A percentile compares a stretch with the other conserved stretches of the same genome.
phyloP scores from a whole-genome alignment of 1,140 invertebrate species.

The Holotrichia oblita region DNA sequence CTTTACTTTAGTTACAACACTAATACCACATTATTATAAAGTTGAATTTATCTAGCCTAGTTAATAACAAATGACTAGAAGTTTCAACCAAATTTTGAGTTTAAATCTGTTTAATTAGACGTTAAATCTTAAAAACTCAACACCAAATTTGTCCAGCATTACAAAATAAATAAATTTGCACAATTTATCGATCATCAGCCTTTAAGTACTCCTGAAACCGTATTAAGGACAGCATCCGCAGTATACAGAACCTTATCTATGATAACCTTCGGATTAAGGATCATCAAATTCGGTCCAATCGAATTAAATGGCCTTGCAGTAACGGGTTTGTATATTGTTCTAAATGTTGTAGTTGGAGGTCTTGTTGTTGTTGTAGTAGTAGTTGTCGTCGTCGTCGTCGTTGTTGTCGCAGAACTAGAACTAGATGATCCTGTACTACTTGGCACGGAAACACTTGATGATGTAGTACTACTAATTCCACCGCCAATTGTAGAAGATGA shows the following conservation, averaged over 20 bases:
- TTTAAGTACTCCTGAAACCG: background rate
- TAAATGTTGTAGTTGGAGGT: background rate
- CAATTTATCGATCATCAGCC: background rate
- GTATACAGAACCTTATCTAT: conserved; percentile 30
- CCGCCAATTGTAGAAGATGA: background rate
- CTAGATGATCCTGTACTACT: background rate
- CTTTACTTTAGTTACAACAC: too few species aligned
- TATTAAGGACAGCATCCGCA: conserved; percentile 26
- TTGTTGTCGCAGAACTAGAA: conserved; percentile 14
- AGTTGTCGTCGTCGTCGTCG: background rate
- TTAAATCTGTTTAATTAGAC: too few species aligned
- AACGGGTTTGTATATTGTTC: background rate
- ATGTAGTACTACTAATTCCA: background rate
- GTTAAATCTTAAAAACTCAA: too few species aligned
- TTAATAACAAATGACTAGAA: too few species aligned
- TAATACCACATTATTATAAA: too few species aligned
- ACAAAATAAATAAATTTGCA: too few species aligned
- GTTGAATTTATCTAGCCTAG: too few species aligned
- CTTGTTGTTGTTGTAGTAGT: conserved; percentile 9
- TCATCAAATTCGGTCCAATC: conserved; percentile 27
- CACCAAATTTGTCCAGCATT: too few species aligned
- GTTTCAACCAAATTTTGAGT: too few species aligned
- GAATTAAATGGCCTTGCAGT: conserved; percentile 38
- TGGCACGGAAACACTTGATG: background rate
- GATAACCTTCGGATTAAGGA: conserved; percentile 21